Conservation (phyloP, 2,113 vertebrate species). For the Aspidoscelis tigris region DNA sequence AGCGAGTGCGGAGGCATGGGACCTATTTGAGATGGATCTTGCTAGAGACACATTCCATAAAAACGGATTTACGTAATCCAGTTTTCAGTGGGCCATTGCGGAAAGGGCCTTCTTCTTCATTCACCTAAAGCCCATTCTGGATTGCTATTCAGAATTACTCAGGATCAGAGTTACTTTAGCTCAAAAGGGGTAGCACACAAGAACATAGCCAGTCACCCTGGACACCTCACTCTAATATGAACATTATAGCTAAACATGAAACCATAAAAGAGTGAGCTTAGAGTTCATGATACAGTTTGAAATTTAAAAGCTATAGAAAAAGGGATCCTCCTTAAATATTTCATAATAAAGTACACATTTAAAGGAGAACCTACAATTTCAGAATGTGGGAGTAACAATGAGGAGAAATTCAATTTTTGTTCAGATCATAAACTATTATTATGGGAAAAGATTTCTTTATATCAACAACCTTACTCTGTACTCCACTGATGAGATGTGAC, state of each 20-base stretch:
- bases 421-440: not conserved
- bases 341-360: not conserved
- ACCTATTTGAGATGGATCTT: too few species aligned
- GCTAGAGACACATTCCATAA: too few species aligned
- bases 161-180: too few species aligned
- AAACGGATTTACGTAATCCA: too few species aligned
- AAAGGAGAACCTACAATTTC: not conserved
- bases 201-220: not conserved
- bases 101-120: too few species aligned
- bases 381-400: not conserved
- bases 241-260: slow-evolving; percentile 13
- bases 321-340: fast-evolving
- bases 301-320: not conserved
- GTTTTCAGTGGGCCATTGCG: too few species aligned
- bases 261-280: not conserved
- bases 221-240: too few species aligned
- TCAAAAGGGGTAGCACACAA: not conserved
- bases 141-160: too few species aligned
- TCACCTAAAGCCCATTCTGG: too few species aligned
- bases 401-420: not conserved
- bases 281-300: not conserved
- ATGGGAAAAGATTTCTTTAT: not conserved
- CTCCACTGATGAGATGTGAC: not conserved
- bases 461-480: not conserved
- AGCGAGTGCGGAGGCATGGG: too few species aligned